Evolutionary conservation across 2,797 vertebrate species (phyloP).

Genomic region (Hemitrygon akajei): DNA sequence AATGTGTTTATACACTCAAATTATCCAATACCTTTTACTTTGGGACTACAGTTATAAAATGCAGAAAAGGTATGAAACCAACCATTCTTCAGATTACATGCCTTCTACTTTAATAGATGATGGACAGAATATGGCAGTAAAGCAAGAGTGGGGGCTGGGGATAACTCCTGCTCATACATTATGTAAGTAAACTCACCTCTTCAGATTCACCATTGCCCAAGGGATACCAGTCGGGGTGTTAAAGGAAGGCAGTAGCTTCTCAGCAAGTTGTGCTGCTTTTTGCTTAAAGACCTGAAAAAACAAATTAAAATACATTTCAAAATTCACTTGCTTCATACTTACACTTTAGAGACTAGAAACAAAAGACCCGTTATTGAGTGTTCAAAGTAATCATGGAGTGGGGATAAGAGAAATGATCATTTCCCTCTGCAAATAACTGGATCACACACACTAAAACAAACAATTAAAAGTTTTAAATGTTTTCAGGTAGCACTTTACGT

Average conservation of each 20-base stretch:
- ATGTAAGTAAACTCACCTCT: constrained; percentile 67
- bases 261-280: constrained; percentile 89
- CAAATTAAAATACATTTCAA: constrained; percentile 20
- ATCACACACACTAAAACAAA: background rate
- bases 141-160: background rate
- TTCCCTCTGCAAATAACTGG: background rate
- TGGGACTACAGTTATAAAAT: background rate
- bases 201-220: constrained; percentile 98
- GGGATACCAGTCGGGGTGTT: constrained; percentile 97
- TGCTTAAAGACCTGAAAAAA: constrained; percentile 82
- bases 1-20: background rate
- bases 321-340: background rate
- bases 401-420: background rate
- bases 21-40: background rate
- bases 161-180: background rate
- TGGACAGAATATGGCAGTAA: background rate
- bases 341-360: background rate
- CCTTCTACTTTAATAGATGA: background rate
- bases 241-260: constrained; percentile 94
- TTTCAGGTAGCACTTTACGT: background rate
- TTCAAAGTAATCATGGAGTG: background rate
- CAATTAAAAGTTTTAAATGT: background rate
- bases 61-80: background rate
- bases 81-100: background rate
- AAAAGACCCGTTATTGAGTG: background rate